These are phyloP conservation scores for Elysia crispata DNA, from an alignment of 2,888 invertebrate species.

Conservation along the genomic window DNA sequence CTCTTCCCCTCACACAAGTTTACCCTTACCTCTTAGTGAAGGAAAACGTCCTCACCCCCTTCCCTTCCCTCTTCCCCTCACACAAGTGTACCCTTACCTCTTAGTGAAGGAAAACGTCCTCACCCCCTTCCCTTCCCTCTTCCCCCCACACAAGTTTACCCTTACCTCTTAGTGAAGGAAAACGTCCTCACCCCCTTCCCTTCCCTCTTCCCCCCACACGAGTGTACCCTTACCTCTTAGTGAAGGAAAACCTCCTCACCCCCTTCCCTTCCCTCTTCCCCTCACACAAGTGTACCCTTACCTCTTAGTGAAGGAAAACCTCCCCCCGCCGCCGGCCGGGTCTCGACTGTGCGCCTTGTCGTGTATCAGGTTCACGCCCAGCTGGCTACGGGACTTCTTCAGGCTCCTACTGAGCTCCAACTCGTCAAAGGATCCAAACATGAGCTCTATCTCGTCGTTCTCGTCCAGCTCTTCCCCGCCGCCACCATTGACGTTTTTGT, in stretches of 20 bases:
- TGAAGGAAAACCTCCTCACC: too few species aligned
- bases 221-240: too few species aligned
- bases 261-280: too few species aligned
- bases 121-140: too few species aligned
- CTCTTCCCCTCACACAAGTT: not conserved
- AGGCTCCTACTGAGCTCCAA: not conserved
- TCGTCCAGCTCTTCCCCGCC: not conserved
- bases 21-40: constrained; percentile 5
- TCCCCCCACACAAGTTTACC: not conserved
- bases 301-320: constrained; percentile 22
- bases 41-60: not conserved
- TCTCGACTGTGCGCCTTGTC: not conserved
- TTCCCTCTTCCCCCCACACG: too few species aligned
- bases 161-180: too few species aligned
- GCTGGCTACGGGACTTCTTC: not conserved
- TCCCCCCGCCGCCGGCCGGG: not conserved
- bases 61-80: not conserved
- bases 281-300: not conserved
- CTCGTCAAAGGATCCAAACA: constrained; percentile 32
- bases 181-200: too few species aligned
- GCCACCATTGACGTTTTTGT: not conserved
- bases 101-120: too few species aligned
- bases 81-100: too few species aligned
- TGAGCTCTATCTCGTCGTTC: not conserved
- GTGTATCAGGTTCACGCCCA: constrained; percentile 22